These are phyloP conservation scores for Herpetotheres cachinnans DNA, from an alignment of 2,113 vertebrate genomes.

Conservation along the genomic window DNA sequence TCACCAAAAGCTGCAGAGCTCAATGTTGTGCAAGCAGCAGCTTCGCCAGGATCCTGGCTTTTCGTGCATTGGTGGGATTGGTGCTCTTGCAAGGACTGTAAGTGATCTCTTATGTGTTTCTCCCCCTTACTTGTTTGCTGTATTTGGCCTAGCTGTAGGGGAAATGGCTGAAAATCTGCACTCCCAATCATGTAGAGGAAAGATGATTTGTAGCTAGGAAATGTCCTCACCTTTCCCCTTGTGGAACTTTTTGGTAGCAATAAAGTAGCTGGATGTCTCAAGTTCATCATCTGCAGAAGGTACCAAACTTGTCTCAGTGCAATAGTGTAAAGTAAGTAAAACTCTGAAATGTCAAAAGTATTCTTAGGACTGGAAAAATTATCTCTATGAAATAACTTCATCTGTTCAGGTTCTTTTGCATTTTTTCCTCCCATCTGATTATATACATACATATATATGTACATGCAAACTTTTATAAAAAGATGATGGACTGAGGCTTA, in stretches of 20 bases:
- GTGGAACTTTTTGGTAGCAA: background rate
- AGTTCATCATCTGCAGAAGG: background rate
- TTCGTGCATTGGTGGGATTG: fast-evolving
- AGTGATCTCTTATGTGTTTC: background rate
- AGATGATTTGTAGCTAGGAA: background rate
- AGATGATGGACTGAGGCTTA: background rate
- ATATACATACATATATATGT: too few species aligned
- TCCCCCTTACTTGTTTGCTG: fast-evolving
- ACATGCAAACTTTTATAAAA: background rate
- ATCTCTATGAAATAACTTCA: background rate
- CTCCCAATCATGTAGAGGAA: background rate
- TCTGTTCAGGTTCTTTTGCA: background rate
- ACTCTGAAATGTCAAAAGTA: background rate
- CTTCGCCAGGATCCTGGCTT: background rate
- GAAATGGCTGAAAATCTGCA: background rate
- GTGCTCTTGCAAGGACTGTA: background rate
- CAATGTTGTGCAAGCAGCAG: fast-evolving
- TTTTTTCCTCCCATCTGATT: background rate
- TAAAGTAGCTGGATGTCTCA: background rate
- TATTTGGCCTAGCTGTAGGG: background rate
- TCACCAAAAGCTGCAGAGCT: background rate
- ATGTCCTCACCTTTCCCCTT: background rate
- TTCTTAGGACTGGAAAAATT: background rate
- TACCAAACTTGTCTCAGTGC: background rate
- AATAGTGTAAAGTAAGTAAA: background rate